phyloP scores from a whole-genome alignment of 1,140 invertebrate species.

The Lysiphlebus fabarum region DNA sequence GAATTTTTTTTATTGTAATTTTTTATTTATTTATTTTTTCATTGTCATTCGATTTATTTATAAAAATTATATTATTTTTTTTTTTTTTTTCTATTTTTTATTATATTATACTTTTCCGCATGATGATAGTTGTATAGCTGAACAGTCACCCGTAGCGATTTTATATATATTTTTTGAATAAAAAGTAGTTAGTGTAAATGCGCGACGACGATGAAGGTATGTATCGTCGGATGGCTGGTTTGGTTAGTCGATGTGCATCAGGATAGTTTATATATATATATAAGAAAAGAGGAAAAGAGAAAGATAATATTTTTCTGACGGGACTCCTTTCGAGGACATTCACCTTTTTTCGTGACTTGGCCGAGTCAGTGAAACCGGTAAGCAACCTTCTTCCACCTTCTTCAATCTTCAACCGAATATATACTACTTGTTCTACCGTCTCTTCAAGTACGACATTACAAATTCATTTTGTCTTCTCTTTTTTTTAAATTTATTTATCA shows the following conservation, averaged over 20 bases:
- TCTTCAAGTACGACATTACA: background rate
- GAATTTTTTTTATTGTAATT: background rate
- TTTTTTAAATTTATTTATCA: too few species aligned
- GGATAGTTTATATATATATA: too few species aligned
- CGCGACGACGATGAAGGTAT: slow-evolving; percentile 9
- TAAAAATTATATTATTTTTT: too few species aligned
- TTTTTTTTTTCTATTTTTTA: background rate
- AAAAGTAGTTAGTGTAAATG: background rate
- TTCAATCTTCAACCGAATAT: background rate
- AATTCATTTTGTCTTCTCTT: background rate
- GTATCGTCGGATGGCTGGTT: slow-evolving; percentile 11
- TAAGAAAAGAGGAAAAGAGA: slow-evolving; percentile 1
- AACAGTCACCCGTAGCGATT: too few species aligned
- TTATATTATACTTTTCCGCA: background rate
- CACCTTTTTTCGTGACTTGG: slow-evolving; percentile 54
- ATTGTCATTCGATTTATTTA: background rate
- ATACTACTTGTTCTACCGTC: background rate
- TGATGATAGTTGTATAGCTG: background rate
- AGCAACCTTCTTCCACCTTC: slow-evolving; percentile 31
- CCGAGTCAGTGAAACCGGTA: slow-evolving; percentile 34
- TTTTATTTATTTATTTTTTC: background rate
- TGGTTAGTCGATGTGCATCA: background rate
- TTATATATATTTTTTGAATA: too few species aligned
- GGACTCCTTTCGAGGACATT: slow-evolving; percentile 49
- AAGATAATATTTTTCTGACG: slow-evolving; percentile 32